Evolutionary conservation across 2,888 invertebrate species (phyloP).

Genomic region (Stenoptilia bipunctidactyla): DNA sequence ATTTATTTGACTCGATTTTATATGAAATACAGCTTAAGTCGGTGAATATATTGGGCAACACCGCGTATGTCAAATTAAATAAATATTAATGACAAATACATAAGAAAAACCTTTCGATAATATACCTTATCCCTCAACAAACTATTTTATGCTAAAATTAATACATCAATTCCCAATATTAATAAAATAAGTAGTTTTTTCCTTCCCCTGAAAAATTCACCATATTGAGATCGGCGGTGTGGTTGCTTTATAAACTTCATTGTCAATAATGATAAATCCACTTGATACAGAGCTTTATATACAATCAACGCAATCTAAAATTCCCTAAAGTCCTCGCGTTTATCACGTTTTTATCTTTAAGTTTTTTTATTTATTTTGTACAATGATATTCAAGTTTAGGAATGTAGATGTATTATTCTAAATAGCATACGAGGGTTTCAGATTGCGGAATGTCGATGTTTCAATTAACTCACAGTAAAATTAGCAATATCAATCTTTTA

Average conservation of each 20-base stretch:
- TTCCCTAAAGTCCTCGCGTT: too few relatives aligned
- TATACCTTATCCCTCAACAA: not conserved
- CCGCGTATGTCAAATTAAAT: constrained; percentile 15
- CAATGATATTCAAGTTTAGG: too few relatives aligned
- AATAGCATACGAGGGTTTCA: too few relatives aligned
- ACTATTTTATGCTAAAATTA: not conserved
- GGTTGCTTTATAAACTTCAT: not conserved
- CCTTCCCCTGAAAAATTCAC: constrained; percentile 12
- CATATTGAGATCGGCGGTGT: not conserved
- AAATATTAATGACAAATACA: constrained; percentile 11
- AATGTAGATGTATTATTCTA: too few relatives aligned
- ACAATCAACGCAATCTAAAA: too few relatives aligned
- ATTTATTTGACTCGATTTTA: not conserved
- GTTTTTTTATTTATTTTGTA: too few relatives aligned
- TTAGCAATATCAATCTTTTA: too few relatives aligned
- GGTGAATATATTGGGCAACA: constrained; percentile 13
- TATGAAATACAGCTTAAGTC: constrained; percentile 14
- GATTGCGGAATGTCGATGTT: too few relatives aligned
- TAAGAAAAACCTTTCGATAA: not conserved
- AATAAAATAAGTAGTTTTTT: constrained; percentile 7
- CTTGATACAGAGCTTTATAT: too few relatives aligned
- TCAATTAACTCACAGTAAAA: too few relatives aligned
- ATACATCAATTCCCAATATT: not conserved
- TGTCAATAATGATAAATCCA: too few relatives aligned
- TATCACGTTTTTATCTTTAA: too few relatives aligned